These are phyloP conservation scores for Channa striata DNA, from an alignment of 2,797 vertebrate genomes.

Conservation along the genomic window DNA sequence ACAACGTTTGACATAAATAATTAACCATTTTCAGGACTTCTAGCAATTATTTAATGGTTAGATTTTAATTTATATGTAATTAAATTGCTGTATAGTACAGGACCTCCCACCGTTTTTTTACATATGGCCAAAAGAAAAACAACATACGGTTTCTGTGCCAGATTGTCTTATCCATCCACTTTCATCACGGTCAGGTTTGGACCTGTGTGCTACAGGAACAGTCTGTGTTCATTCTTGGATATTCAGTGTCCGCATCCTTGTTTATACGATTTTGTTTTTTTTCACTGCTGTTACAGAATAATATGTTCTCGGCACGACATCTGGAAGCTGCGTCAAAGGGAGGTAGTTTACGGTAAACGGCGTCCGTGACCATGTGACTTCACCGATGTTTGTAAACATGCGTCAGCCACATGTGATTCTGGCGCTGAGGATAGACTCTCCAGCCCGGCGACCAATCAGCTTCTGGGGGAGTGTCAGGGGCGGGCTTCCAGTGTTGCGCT, in stretches of 20 bases:
- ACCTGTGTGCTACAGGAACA: background rate
- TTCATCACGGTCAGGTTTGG: background rate
- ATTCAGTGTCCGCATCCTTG: background rate
- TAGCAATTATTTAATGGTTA: too few species aligned
- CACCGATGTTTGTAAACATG: conserved; percentile 90
- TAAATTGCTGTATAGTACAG: background rate
- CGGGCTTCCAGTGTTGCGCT: conserved; percentile 76
- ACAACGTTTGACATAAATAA: too few species aligned
- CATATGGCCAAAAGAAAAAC: too few species aligned
- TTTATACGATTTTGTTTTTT: background rate
- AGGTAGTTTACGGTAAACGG: conserved; percentile 77
- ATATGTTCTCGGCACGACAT: conserved; percentile 51
- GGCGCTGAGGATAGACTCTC: conserved; percentile 70
- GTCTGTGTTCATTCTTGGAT: background rate
- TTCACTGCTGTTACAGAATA: background rate
- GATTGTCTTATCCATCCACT: too few species aligned
- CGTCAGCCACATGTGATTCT: conserved; percentile 88
- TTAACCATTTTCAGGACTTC: too few species aligned
- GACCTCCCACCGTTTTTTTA: background rate
- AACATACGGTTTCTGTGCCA: too few species aligned
- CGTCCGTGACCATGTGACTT: conserved; percentile 81
- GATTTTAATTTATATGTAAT: background rate
- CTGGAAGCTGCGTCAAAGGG: conserved; percentile 65
- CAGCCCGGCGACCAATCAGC: conserved; percentile 70
- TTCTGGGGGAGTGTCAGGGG: conserved; percentile 83